Evolutionary conservation across 2,797 vertebrate genomes (phyloP), one percentile per base, ranked within the genome.

Genomic region (Trematomus bernacchii): DNA sequence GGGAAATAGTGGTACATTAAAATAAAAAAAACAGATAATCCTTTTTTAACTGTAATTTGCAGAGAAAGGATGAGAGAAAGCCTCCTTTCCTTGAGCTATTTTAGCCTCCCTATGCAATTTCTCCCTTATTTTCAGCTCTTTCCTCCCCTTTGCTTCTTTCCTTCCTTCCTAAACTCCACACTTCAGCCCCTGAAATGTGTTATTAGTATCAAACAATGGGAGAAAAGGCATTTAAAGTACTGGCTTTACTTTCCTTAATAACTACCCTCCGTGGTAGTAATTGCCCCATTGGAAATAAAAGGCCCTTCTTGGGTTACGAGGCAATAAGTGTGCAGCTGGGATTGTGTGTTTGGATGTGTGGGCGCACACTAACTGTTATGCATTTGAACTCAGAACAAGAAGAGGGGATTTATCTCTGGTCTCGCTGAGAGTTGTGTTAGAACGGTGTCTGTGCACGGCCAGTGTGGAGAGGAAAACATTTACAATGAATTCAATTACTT

Each of bases 181-280:
- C 80, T 81, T 91, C 82, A 86, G 69, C 83, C 79, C 52, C 83
- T 89, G 79, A 84, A 90, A 90, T 87, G 84, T 91, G 85, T 91
- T 90, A 93, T 94, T 92, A 92, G 87, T 66, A 88, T 87, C 80
- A 80, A 89, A 93, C 87, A 92, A 90, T 89, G 88, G 87, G 75
- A 76, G 76, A 82, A 88, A 42, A 76, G 85, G 85, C 91, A 85
- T 82, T 84, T 87, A 88, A 93, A 93, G 74, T 82, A 91, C 74
- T 67, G 69, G 91, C 89, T 89, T 90, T 89, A 83, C 90, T 89
- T 91, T 78, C 78, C 79, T 76, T 92, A 93, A 93, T 92, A 91
- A 89, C 89, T 80, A 89, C 85, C 87, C 83, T 91, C 79, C 47
- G n/a, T 85, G 79, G 79, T 84, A 79, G 85, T 91, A 90, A 93